These are phyloP conservation scores for Julus scanicus DNA, from an alignment of 2,888 invertebrate species.

Conservation along the genomic window DNA sequence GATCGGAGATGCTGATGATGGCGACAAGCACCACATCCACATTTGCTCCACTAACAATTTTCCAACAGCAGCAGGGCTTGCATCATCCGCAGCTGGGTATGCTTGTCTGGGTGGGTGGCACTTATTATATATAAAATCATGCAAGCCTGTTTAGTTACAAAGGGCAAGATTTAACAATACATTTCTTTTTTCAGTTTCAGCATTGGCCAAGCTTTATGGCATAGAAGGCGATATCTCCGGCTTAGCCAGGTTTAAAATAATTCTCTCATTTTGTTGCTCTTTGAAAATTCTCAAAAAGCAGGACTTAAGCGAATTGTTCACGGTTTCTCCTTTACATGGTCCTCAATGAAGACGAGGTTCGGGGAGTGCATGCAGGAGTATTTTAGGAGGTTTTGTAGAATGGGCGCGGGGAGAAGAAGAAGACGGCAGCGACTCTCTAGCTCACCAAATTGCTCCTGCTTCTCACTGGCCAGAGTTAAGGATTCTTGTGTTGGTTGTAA, in stretches of 20 bases:
- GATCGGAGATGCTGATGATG: constrained; percentile 65
- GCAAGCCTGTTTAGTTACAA: not conserved
- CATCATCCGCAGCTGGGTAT: constrained; percentile 98
- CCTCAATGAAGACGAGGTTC: constrained; percentile 71
- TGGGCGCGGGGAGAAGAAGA: constrained; percentile 80
- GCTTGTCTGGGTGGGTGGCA: constrained; percentile 80
- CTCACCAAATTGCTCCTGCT: constrained; percentile 72
- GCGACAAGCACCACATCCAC: constrained; percentile 76
- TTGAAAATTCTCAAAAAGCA: not conserved
- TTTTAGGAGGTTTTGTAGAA: constrained; percentile 93
- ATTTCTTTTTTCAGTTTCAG: constrained; percentile 71
- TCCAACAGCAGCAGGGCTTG: constrained; percentile 97
- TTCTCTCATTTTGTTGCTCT: not conserved
- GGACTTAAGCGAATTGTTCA: not conserved
- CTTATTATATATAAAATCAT: not conserved
- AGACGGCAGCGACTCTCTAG: constrained; percentile 64
- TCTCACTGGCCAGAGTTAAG: constrained; percentile 91
- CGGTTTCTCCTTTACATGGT: not conserved
- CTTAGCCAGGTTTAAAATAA: constrained; percentile 74
- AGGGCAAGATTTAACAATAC: too few species aligned
- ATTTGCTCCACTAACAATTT: constrained; percentile 95
- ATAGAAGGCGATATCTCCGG: constrained; percentile 78
- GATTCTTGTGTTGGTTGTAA: constrained; percentile 68
- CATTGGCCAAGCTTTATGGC: constrained; percentile 79
- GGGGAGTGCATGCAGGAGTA: constrained; percentile 96